Evolutionary conservation across 2,113 vertebrate species (phyloP), one percentile per base, ranked within the genome.

Genomic region (Serinus canaria): DNA sequence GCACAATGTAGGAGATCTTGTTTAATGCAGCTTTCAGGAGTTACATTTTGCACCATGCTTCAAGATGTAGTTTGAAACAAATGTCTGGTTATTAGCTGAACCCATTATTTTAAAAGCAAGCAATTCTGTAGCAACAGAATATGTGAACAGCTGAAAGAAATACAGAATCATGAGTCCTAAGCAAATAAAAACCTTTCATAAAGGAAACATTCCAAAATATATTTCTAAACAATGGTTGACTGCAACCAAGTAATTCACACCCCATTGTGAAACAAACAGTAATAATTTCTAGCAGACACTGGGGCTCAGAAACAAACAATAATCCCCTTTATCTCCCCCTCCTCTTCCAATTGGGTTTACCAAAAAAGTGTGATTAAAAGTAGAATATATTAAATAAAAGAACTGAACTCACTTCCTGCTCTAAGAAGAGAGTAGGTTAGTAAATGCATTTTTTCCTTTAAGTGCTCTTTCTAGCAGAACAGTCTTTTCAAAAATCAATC

Each of bases 141-240:
- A 94, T 74, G 60, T 52, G 91, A 93, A 83, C 87, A 93, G 95
- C 94, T 95, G 94, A 94, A 96, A 96, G 83, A 92, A 95, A 96
- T 82, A 92, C 63, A 66, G 60, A 90, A 58, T 83, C 78, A 75
- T 52, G 73, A 85, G 62, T 81, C 44, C 75, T 80, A 91, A 82
- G 76, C 49, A 94, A 97, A 95, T 94, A 89, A 93, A 96, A 96
- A 78, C 9, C 83, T 95, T 96, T 87, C 87, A 93, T 75, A 96
- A 92, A 89, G 77, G 89, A 95, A 90, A 68, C 90, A 92, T 95
- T 96, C 95, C 95, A 94, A 95, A 94, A 95, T 83, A 82, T 69
- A 93, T 93, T 96, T 95, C 94, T 73, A 95, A 97, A 96, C 95
- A 96, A 97, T 92, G 92, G 83, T 87, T 95, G 94, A 96, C 83